Base-by-base conservation (phyloP, 2,888 invertebrate genomes). In the Bombylius major region DNA sequence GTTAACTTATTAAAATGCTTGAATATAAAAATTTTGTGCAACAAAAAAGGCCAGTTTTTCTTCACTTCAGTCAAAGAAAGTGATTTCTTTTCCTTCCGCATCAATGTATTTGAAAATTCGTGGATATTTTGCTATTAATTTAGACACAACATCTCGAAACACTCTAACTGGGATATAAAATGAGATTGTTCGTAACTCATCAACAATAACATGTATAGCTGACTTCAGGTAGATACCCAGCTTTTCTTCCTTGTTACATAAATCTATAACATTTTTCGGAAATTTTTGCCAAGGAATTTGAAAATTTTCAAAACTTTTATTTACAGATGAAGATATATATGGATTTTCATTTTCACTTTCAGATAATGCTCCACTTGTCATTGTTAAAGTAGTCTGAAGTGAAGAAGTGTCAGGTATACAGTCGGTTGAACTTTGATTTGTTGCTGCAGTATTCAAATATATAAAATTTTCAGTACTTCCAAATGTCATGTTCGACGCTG, bases 251-350 rank as follows among this genome's bases (percentile, higher is more conserved):
- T 32, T 14, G 33, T 47, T 33, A 47, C 52, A 53, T 34, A 36
- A 32, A 23, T n/a, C 47, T 23, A 47, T 53, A 9, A 36, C 23
- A 5, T 12, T 9, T 48, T 39, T 48, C 12, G 47, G 53, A 48
- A 53, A 53, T 48, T 53, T 53, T 48, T 53, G 32, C 53, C 53
- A 53, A 9, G 53, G 53, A 34, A 53, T 39, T 39, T 13, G n/a
- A 45, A 53, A 53, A 5, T 11, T 7, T 6, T 11, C 39, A 39
- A 39, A 39, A 39, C 9, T 11, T 9, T 7, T 11, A 9, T 5
- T 11, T 11, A 9, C 11, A 4, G 39, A 6, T 9, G 7, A 9
- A 39, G 39, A 39, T 39, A 11, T 9, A 9, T 4, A 39, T 39
- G 39, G 11, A 53, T 33, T 48, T 12, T 23, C 14, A 12, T 48